phyloP scores from a whole-genome alignment of 2,797 vertebrate species.

The Carcharodon carcharias region DNA sequence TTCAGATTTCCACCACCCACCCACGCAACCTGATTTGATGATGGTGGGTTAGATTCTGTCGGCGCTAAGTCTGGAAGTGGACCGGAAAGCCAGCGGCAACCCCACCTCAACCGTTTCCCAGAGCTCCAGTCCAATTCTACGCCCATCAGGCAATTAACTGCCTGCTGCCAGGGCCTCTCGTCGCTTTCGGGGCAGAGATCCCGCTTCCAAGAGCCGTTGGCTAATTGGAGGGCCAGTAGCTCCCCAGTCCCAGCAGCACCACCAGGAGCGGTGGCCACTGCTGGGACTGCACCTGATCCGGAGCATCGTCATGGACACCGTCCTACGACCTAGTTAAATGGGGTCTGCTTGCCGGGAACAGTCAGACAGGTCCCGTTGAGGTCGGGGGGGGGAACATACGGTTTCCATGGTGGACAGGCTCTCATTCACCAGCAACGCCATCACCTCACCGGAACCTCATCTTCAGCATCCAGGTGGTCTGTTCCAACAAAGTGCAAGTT shows the following conservation, averaged over 20 bases:
- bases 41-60: neutral
- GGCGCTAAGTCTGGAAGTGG: neutral
- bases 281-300: neutral
- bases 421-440: too few relatives aligned
- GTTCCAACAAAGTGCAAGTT: too few relatives aligned
- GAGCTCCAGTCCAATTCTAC: neutral
- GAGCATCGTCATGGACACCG: neutral
- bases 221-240: neutral
- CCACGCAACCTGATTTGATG: neutral
- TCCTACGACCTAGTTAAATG: neutral
- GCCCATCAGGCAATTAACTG: neutral
- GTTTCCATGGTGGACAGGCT: too few relatives aligned
- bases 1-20: neutral
- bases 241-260: neutral
- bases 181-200: neutral
- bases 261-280: neutral
- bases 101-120: neutral
- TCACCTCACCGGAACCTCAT: too few relatives aligned
- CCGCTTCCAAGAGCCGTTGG: neutral
- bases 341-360: too few relatives aligned
- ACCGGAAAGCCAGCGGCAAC: neutral
- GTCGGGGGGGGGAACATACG: too few relatives aligned
- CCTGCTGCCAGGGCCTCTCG: neutral
- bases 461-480: too few relatives aligned
- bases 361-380: too few relatives aligned